Evolutionary conservation across 2,797 vertebrate species (phyloP).

Genomic region (Siniperca undulata): DNA sequence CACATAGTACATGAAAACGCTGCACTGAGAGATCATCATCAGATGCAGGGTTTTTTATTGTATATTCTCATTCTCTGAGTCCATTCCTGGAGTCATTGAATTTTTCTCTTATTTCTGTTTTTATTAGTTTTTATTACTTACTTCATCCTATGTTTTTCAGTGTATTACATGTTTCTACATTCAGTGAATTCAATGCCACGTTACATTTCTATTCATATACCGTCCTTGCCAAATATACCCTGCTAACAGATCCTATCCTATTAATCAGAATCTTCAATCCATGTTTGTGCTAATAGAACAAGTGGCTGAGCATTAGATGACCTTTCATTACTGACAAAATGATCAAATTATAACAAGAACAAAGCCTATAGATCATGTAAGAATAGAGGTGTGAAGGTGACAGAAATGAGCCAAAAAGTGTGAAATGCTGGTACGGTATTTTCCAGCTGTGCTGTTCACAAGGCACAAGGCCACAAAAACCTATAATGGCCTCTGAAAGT

Average conservation of each 20-base stretch:
- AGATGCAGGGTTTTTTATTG: not conserved
- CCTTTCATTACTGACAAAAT: constrained; percentile 28
- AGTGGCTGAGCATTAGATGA: constrained; percentile 26
- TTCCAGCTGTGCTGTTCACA: constrained; percentile 60
- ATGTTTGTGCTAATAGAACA: constrained; percentile 29
- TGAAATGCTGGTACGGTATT: constrained; percentile 27
- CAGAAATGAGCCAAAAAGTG: constrained; percentile 34
- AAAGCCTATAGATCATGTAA: constrained; percentile 15
- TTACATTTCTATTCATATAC: not conserved
- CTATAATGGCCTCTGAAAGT: constrained; percentile 81
- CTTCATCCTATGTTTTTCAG: not conserved
- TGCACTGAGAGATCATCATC: not conserved
- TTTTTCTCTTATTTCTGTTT: not conserved
- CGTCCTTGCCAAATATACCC: not conserved
- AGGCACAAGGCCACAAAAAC: constrained; percentile 68
- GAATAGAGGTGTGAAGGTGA: constrained; percentile 27
- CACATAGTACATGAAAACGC: not conserved
- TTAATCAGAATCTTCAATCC: constrained; percentile 36
- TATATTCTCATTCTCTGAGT: not conserved
- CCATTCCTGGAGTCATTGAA: not conserved
- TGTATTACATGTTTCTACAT: not conserved
- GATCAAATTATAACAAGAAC: constrained; percentile 23
- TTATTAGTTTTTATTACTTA: not conserved
- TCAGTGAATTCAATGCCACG: not conserved
- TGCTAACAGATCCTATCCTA: constrained; percentile 7